Conservation (phyloP, 2,113 vertebrate genomes). For the Dolichotis patagonum region DNA sequence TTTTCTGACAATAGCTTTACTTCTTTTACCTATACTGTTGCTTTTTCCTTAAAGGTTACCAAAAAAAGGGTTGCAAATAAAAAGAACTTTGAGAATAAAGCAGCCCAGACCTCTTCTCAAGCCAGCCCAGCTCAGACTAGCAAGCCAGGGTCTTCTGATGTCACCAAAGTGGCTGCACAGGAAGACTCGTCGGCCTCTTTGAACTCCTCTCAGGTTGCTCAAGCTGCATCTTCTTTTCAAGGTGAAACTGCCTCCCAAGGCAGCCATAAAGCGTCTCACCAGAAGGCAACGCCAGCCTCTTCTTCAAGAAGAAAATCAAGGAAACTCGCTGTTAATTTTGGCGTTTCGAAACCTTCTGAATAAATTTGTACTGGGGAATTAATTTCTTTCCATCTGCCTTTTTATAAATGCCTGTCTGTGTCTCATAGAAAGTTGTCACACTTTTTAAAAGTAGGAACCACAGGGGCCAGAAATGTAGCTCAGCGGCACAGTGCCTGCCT, state of each 20-base stretch:
- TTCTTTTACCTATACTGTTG: neutral
- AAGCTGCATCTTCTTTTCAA: constrained; percentile 78
- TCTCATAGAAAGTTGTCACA: constrained; percentile 76
- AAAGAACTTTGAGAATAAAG: constrained; percentile 91
- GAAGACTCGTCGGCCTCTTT: constrained; percentile 77
- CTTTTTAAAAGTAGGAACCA: constrained; percentile 70
- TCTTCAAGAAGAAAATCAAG: constrained; percentile 94
- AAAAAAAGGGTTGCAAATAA: constrained; percentile 95
- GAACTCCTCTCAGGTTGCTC: constrained; percentile 79
- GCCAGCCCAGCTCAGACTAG: constrained; percentile 82
- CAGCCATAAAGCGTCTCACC: constrained; percentile 70
- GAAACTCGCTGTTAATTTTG: constrained; percentile 98
- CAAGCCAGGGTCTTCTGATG: constrained; percentile 81
- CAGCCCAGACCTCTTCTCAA: constrained; percentile 89
- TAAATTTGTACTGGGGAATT: constrained; percentile 84
- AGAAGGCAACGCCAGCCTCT: constrained; percentile 88
- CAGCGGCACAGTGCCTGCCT: no score
- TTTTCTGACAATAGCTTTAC: neutral
- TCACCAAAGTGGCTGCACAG: constrained; percentile 78
- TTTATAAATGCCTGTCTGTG: constrained; percentile 73
- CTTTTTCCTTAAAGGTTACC: constrained; percentile 92
- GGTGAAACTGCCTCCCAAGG: constrained; percentile 84
- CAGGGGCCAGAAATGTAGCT: neutral
- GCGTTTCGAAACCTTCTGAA: constrained; percentile 93
- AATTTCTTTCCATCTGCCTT: constrained; percentile 73